phyloP scores from a whole-genome alignment of 1,140 invertebrate species.

The Drosophila melanica region DNA sequence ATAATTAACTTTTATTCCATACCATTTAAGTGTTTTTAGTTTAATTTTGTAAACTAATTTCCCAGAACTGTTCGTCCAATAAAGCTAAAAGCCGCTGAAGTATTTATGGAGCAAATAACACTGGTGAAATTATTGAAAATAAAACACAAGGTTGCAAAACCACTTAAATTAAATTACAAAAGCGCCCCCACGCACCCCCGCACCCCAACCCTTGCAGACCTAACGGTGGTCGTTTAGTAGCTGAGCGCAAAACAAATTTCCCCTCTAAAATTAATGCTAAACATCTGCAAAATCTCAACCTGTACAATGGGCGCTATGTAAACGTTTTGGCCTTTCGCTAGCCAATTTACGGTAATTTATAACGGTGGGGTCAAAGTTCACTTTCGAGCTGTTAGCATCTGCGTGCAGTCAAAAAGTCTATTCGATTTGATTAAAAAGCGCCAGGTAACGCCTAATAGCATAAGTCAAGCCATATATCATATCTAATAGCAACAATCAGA shows the following conservation, averaged over 20 bases:
- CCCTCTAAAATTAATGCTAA: constrained; percentile 17
- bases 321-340: constrained; percentile 25
- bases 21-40: too few species aligned
- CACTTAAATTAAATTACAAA: too few species aligned
- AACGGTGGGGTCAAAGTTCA: constrained; percentile 27
- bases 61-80: too few species aligned
- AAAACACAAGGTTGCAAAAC: too few species aligned
- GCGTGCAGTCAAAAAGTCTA: constrained; percentile 27
- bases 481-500: constrained; percentile 44
- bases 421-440: constrained; percentile 32
- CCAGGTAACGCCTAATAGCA: constrained; percentile 8
- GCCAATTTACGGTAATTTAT: constrained; percentile 41
- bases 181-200: too few species aligned
- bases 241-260: constrained; percentile 7
- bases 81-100: too few species aligned
- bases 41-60: too few species aligned
- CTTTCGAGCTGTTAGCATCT: constrained; percentile 3
- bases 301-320: constrained; percentile 14
- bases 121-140: too few species aligned
- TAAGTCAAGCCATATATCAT: constrained; percentile 46
- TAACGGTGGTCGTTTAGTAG: neutral
- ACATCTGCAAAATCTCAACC: constrained; percentile 22
- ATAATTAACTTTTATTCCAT: too few species aligned
- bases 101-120: too few species aligned
- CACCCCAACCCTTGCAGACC: too few species aligned